These are phyloP conservation scores for Nematolebias whitei DNA, from an alignment of 2,113 vertebrate species.

Conservation along the genomic window DNA sequence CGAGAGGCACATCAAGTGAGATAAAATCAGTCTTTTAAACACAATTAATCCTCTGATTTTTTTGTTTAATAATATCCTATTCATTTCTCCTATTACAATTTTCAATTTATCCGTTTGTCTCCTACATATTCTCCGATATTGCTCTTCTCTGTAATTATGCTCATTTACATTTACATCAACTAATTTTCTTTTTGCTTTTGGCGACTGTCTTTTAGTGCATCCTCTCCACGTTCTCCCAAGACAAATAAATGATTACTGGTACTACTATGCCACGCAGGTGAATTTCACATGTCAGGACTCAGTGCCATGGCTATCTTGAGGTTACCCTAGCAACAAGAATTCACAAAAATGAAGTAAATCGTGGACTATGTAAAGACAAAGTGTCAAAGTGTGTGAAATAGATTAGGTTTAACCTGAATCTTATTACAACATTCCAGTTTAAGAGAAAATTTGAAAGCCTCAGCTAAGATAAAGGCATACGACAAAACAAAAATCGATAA, in stretches of 20 bases:
- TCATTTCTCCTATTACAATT: neutral
- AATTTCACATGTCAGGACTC: slow-evolving; percentile 71
- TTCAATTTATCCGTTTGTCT: slow-evolving; percentile 8
- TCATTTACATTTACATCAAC: slow-evolving; percentile 61
- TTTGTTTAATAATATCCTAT: slow-evolving; percentile 12
- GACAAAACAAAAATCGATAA: neutral
- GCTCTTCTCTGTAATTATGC: slow-evolving; percentile 42
- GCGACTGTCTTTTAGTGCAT: slow-evolving; percentile 47
- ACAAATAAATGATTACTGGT: slow-evolving; percentile 71
- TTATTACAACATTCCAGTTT: neutral
- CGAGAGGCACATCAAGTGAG: slow-evolving; percentile 32
- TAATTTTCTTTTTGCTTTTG: slow-evolving; percentile 37
- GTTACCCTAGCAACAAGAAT: slow-evolving; percentile 63
- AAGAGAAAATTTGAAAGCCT: neutral
- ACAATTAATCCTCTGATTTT: slow-evolving; percentile 30
- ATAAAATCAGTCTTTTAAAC: slow-evolving; percentile 14
- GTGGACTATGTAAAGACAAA: slow-evolving; percentile 9
- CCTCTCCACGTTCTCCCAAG: slow-evolving; percentile 43
- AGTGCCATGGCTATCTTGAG: slow-evolving; percentile 60
- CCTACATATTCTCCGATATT: slow-evolving; percentile 17
- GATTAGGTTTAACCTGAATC: slow-evolving; percentile 16
- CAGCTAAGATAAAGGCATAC: neutral
- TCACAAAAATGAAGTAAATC: slow-evolving; percentile 27
- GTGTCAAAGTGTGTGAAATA: neutral
- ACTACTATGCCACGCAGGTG: slow-evolving; percentile 64